Conservation (phyloP, 2,888 invertebrate genomes). For the Lacanobia wlatinum region DNA sequence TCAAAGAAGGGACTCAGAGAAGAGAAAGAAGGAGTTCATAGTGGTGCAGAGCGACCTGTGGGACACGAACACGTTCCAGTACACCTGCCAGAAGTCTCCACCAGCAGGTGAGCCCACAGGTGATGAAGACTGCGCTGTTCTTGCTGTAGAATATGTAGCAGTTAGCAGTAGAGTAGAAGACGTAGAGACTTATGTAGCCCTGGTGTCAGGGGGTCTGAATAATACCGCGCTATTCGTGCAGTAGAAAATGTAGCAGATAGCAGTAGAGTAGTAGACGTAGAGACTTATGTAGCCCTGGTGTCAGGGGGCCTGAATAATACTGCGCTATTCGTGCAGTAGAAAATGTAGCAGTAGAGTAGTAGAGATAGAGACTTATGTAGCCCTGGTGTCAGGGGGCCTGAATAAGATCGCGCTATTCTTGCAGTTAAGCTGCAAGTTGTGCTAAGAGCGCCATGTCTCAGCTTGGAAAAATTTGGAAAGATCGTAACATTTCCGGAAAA, state of each 20-base stretch:
- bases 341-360: slow-evolving; percentile 27
- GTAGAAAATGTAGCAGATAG: neutral
- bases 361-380: slow-evolving; percentile 12
- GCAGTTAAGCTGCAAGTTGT: no score
- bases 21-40: slow-evolving; percentile 91
- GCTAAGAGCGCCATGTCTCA: no score
- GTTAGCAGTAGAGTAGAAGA: slow-evolving; percentile 29
- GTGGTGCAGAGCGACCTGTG: slow-evolving; percentile 93
- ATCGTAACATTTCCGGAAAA: no score
- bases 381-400: no score
- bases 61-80: slow-evolving; percentile 92
- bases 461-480: no score
- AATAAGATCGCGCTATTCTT: no score
- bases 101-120: slow-evolving; percentile 73
- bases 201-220: no score
- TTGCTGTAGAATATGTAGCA: slow-evolving; percentile 42
- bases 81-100: slow-evolving; percentile 87
- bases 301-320: no score
- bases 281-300: neutral
- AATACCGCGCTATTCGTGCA: no score
- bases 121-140: slow-evolving; percentile 50
- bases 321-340: no score
- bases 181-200: slow-evolving; percentile 5
- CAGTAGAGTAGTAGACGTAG: slow-evolving; percentile 37
- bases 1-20: slow-evolving; percentile 88